Percentiles rank a stretch among this genome's conserved stretches.
Evolutionary conservation across 2,888 invertebrate species (phyloP).

Genomic region (Perdita meconis): DNA sequence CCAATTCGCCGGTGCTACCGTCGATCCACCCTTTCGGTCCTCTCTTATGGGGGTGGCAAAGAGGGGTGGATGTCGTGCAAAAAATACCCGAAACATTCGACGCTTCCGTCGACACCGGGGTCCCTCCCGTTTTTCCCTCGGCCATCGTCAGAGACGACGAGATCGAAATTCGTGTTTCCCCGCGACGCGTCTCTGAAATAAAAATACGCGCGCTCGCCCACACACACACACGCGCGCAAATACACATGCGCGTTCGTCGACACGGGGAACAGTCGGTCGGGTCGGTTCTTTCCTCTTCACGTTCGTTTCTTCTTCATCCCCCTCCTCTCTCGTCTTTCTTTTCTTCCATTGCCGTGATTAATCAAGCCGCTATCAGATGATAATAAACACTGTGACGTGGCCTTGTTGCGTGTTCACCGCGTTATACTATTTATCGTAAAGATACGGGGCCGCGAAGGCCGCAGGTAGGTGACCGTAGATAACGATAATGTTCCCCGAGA

Average conservation of each 20-base stretch:
- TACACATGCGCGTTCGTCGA: not conserved
- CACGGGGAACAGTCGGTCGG: too few relatives aligned
- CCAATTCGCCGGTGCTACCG: conserved; percentile 61
- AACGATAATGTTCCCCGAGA: conserved; percentile 63
- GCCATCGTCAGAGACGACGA: conserved; percentile 6
- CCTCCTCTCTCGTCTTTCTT: conserved; percentile 1
- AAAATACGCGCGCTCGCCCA: not conserved
- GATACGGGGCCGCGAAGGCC: conserved; percentile 46
- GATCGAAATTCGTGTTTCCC: conserved; percentile 38
- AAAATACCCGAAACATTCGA: conserved; percentile 67
- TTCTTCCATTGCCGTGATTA: conserved; percentile 54
- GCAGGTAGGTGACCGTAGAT: conserved; percentile 54
- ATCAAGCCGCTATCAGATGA: conserved; percentile 66
- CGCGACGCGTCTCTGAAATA: not conserved
- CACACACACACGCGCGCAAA: not conserved
- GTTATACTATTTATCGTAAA: conserved; percentile 69
- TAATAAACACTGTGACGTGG: conserved; percentile 66
- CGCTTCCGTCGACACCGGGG: conserved; percentile 49
- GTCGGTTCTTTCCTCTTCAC: not conserved
- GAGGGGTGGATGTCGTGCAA: conserved; percentile 49
- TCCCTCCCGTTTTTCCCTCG: not conserved
- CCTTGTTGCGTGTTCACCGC: conserved; percentile 64
- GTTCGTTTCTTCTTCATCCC: not conserved
- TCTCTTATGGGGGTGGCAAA: conserved; percentile 35
- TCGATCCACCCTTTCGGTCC: conserved; percentile 47